These are phyloP conservation scores for Bombus pyrosoma DNA, from an alignment of 1,140 invertebrate species.

Conservation along the genomic window DNA sequence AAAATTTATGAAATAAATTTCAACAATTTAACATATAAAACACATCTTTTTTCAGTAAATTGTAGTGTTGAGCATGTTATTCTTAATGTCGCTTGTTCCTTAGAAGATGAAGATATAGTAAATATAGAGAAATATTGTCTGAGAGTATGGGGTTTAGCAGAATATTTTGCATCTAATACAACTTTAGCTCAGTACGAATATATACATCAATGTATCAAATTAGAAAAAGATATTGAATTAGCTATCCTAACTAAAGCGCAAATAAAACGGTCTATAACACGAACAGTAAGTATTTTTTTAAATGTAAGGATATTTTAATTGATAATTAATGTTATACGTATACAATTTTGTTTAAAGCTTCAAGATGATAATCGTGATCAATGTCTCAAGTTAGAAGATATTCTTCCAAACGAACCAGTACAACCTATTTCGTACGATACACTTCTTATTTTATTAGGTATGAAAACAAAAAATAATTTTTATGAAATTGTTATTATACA, in stretches of 20 bases:
- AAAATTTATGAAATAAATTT: constrained; percentile 14
- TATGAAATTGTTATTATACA: not conserved
- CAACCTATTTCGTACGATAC: constrained; percentile 90
- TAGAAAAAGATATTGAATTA: constrained; percentile 94
- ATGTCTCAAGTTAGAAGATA: constrained; percentile 87
- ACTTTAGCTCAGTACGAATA: constrained; percentile 95
- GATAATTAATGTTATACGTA: not conserved
- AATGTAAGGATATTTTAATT: not conserved
- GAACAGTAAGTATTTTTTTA: constrained; percentile 85
- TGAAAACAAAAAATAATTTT: constrained; percentile 33
- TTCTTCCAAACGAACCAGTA: constrained; percentile 88
- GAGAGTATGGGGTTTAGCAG: constrained; percentile 92
- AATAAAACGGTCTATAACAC: constrained; percentile 85
- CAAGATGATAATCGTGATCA: constrained; percentile 90
- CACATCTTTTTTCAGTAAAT: constrained; percentile 86
- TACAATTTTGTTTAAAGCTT: constrained; percentile 72
- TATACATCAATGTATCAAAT: constrained; percentile 95
- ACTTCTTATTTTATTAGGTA: constrained; percentile 90
- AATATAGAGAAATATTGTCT: constrained; percentile 86
- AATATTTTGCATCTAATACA: constrained; percentile 89
- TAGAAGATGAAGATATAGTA: constrained; percentile 88
- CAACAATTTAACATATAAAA: constrained; percentile 7
- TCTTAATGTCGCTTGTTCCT: constrained; percentile 91
- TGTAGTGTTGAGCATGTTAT: constrained; percentile 94
- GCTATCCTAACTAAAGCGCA: constrained; percentile 87